Percentiles rank a stretch among this genome's conserved stretches.
phyloP scores from a whole-genome alignment of 2,888 invertebrate genomes.

The Diogma glabrata region DNA sequence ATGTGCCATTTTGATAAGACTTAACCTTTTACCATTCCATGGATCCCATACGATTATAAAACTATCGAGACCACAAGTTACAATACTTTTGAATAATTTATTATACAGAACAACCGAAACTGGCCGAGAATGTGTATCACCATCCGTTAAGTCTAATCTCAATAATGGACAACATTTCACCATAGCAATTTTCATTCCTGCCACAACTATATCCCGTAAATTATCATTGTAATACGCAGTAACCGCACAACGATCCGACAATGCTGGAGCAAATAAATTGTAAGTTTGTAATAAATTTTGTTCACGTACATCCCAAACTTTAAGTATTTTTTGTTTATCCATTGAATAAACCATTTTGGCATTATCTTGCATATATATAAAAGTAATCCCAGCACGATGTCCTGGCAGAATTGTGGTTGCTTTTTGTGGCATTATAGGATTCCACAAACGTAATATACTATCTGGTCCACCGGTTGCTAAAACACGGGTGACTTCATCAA shows the following conservation, averaged over 20 bases:
- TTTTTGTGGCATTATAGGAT: slow-evolving; percentile 60
- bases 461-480: slow-evolving; percentile 66
- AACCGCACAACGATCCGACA: slow-evolving; percentile 49
- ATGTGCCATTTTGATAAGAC: slow-evolving; percentile 59
- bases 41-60: slow-evolving; percentile 76
- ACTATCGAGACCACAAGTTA: slow-evolving; percentile 69
- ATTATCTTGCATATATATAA: slow-evolving; percentile 52
- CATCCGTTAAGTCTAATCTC: slow-evolving; percentile 55
- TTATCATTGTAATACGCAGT: slow-evolving; percentile 52
- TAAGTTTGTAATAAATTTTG: slow-evolving; percentile 57
- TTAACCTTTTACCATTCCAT: slow-evolving; percentile 52
- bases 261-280: slow-evolving; percentile 47
- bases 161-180: slow-evolving; percentile 53
- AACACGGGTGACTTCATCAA: slow-evolving; percentile 45
- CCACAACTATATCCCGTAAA: slow-evolving; percentile 54
- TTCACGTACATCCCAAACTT: slow-evolving; percentile 62
- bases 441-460: slow-evolving; percentile 65
- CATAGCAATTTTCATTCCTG: slow-evolving; percentile 50
- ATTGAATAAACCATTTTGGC: slow-evolving; percentile 59
- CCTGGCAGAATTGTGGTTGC: slow-evolving; percentile 52
- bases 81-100: slow-evolving; percentile 57
- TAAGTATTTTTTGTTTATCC: slow-evolving; percentile 53
- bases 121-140: slow-evolving; percentile 55
- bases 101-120: slow-evolving; percentile 67
- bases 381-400: slow-evolving; percentile 56